These are phyloP conservation scores for Bolinopsis microptera DNA, from an alignment of 37 sponge, comb jelly and placozoan species.

Conservation along the genomic window DNA sequence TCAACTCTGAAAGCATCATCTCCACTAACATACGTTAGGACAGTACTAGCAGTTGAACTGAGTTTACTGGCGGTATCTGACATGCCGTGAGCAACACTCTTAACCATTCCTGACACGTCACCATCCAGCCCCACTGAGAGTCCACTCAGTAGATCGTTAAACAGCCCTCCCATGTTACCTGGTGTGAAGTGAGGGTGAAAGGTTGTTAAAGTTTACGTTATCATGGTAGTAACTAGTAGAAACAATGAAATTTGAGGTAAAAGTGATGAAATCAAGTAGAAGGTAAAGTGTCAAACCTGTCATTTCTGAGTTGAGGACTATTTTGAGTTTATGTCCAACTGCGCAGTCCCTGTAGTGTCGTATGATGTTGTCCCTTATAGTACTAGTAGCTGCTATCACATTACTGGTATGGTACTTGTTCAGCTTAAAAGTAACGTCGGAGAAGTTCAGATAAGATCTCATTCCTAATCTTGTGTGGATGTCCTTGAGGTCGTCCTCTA, in stretches of 20 bases:
- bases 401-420: background rate
- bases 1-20: slow-evolving; percentile 78
- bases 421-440: background rate
- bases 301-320: slow-evolving; percentile 55
- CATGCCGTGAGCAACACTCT: slow-evolving; percentile 90
- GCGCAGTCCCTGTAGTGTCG: slow-evolving; percentile 6
- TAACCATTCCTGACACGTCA: slow-evolving; percentile 80
- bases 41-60: slow-evolving; percentile 29
- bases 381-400: background rate
- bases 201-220: background rate
- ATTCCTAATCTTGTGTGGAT: background rate
- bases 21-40: slow-evolving; percentile 74
- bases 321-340: background rate
- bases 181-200: slow-evolving; percentile 68
- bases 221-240: background rate
- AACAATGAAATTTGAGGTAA: background rate
- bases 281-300: background rate
- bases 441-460: slow-evolving; percentile 32
- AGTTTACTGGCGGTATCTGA: slow-evolving; percentile 90
- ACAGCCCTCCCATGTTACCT: slow-evolving; percentile 89
- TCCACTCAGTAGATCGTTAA: slow-evolving; percentile 83
- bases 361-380: background rate
- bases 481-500: slow-evolving; percentile 45
- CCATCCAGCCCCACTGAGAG: slow-evolving; percentile 75
- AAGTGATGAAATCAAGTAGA: background rate